Evolutionary conservation across 2,113 vertebrate species (phyloP).

Genomic region (Laterallus jamaicensis): DNA sequence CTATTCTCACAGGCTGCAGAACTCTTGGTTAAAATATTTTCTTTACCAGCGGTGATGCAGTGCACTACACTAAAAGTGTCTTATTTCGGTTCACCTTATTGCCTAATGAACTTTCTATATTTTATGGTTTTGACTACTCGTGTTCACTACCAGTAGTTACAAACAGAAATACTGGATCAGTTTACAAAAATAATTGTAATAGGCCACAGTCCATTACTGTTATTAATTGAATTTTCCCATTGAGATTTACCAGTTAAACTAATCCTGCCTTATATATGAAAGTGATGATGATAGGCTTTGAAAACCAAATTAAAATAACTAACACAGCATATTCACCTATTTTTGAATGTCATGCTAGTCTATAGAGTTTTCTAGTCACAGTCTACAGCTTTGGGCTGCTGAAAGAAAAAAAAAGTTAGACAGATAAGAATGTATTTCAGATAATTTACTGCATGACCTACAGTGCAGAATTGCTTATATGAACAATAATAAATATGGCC

Average conservation of each 20-base stretch:
- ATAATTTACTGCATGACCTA: neutral
- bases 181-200: neutral
- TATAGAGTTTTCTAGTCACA: neutral
- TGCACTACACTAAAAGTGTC: neutral
- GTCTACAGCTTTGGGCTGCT: neutral
- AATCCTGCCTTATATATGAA: neutral
- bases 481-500: neutral
- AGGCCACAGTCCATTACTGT: neutral
- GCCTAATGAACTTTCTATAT: neutral
- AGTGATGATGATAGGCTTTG: neutral
- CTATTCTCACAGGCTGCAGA: neutral
- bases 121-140: neutral
- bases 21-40: neutral
- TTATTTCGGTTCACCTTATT: neutral
- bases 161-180: neutral
- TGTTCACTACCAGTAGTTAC: neutral
- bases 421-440: neutral
- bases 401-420: neutral
- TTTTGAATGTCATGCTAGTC: neutral
- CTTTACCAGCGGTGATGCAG: neutral
- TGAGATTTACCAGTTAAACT: neutral
- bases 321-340: neutral
- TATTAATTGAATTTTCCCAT: neutral
- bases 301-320: constrained; percentile 12
- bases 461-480: neutral